Evolutionary conservation across 30 jellyfish, hydroid and myxozoan genomes (phyloP), one percentile per base, ranked within the genome.

Genomic region (Aurelia sp.): DNA sequence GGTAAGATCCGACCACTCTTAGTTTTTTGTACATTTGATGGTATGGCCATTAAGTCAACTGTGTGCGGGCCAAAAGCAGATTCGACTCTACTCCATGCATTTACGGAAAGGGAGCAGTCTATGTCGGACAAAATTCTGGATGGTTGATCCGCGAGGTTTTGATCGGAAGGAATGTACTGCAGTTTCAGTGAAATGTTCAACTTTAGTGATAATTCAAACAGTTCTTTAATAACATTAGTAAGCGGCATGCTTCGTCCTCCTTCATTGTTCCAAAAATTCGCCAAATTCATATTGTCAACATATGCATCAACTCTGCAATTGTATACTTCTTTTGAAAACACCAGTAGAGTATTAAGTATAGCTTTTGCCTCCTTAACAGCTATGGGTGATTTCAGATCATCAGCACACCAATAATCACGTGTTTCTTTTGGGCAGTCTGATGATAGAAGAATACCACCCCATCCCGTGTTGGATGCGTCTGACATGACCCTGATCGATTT

Each of bases 291-390:
- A 47, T 30, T 66, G 19, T 66, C 77, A 16, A 66, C 50, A 30
- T n/a, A 30, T 0, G 57, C 77, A 47, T 66, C 51, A 16, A 66
- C 77, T 1, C 18, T 6, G 51, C 50, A 15, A 66, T 66, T 66
- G 11, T 6, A 8, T 37, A 66, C 41, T 21, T 66, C 50, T 5
- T 30, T 66, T n/a, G 77, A 66, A 20, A 66, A 66, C 19, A 23
- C 41, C 41, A 23, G 18, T 10, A 65, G 44, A 13, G 76, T 65
- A 23, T 18, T 19, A 13, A 19, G 41, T 17, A 65, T 15, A 65
- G 76, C 76, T 23, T 65, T 65, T 17, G 76, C 76, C 44, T 65
- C 76, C 13, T 23, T 65, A 17, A 65, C 76, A n/a, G 76, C 76
- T 19, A 65, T 65, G 13, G 76, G 44, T 19, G 9, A 37, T 37